Base-by-base conservation (phyloP, 2,888 invertebrate species). In the Aricia artaxerxes region DNA sequence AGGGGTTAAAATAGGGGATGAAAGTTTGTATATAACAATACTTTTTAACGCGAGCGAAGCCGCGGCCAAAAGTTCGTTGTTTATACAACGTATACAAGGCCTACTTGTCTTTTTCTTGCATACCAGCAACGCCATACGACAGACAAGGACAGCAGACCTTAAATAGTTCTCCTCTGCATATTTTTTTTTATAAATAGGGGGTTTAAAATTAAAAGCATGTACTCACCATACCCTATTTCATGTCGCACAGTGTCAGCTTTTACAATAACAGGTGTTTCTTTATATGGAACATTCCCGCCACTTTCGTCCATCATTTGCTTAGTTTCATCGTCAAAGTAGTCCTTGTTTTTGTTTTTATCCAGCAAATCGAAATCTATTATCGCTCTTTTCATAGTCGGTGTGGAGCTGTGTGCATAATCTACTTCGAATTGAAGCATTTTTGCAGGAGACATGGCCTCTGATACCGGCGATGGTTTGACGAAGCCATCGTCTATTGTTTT, bases 201-300 rank as follows among this genome's bases (percentile, higher is more conserved):
- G 3, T 13, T 13, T 49, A 49, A 49, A 11, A 13, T 53, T 2
- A 31, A 76, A 76, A 1, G 57, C 38, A 38, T 49, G 78, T 83
- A 91, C 94, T 91, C 88, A 94, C 94, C 92, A 81, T 90, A 92
- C 80, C 89, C 92, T 83, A 94, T 93, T 88, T 94, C 93, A 83
- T 93, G 93, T 53, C 93, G 89, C 53, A 94, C 89, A 9, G 93
- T 94, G 82, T 89, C 84, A 44, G 89, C 85, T 84, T 92, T 89
- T 78, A 91, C 90, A 78, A 93, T 92, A 80, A 92, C 92, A 38
- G 91, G 87, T 6, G 88, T 90, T 82, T 92, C 91, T 84, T 88
- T 88, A 81, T 84, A 90, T 9, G 83, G 81, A 44, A 81, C 84
- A 76, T 84, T 82, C 79, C 81, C 81, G 57, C 83, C 81, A 0